These are phyloP conservation scores for Puffinus mauretanicus DNA, from an alignment of 2,113 vertebrate species.

Conservation along the genomic window DNA sequence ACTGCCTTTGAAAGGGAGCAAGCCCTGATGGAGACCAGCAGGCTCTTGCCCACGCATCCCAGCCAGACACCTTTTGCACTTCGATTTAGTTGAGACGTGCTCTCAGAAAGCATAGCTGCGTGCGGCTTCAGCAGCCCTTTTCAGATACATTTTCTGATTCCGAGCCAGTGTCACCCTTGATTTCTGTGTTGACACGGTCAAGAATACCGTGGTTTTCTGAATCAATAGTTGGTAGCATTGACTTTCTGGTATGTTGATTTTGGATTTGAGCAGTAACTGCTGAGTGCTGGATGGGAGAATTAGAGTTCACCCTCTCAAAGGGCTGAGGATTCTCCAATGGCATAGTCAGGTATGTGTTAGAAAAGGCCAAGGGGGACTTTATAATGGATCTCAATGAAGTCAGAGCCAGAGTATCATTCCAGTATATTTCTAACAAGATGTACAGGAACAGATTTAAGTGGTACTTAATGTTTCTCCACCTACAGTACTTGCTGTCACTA, in stretches of 20 bases:
- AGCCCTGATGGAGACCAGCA: neutral
- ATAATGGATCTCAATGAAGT: slow-evolving; percentile 54
- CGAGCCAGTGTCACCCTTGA: neutral
- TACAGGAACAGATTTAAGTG: slow-evolving; percentile 73
- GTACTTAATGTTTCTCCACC: slow-evolving; percentile 66
- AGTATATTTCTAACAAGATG: slow-evolving; percentile 59
- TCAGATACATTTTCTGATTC: neutral
- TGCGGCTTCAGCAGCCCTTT: neutral
- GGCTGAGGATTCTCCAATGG: slow-evolving; percentile 1
- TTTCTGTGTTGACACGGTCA: neutral
- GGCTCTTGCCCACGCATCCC: neutral
- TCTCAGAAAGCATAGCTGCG: neutral
- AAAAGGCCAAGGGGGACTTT: slow-evolving; percentile 51
- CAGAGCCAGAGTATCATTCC: slow-evolving; percentile 46
- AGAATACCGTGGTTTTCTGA: neutral
- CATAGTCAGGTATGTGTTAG: neutral
- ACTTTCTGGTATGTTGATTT: neutral
- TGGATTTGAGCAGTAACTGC: neutral
- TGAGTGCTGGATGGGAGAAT: neutral
- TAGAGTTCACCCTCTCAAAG: neutral
- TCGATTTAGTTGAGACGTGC: accelerated
- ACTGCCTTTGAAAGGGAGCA: neutral
- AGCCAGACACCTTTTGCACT: neutral
- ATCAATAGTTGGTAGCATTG: neutral
- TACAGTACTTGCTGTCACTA: slow-evolving; percentile 54